Evolutionary conservation across 2,888 invertebrate genomes (phyloP), one percentile per base, ranked within the genome.

Genomic region (Drosophila ezoana): DNA sequence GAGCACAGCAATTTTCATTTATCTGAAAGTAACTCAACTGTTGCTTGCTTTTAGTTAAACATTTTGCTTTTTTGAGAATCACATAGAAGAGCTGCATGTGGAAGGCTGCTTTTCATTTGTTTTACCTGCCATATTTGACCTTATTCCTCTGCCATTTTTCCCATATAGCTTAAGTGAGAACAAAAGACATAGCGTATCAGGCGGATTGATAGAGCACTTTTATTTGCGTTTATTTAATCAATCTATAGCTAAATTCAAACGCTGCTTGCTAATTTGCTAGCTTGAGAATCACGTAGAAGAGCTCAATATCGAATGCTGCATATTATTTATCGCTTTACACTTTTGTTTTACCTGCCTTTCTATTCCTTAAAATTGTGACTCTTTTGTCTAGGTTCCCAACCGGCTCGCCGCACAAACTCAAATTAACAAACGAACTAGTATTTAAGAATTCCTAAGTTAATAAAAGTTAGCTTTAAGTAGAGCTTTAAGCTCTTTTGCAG

Each of bases 171-270:
- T 20, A 20, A 4, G 5, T 23, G 9, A 51, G n/a, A 23, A 51
- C 23, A n/a, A 35, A 35, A 9, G 14, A 8, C 35, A 49, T 44
- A 57, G 20, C 14, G 40, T 32, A 60, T 14, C 13, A 20, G 35
- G 16, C 52, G 32, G 38, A 13, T 53, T 44, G 40, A 40, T 44
- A 52, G 35, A 35, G 23, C 56, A 64, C 9, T 47, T 18, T 4
- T 18, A 51, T 44, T 32, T 23, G 20, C n/a, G 3, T 16, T n/a
- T 1, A 13, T 23, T 23, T 5, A 23, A 23, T 5, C 23, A 23
- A 6, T 23, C 13, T 13, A 14, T 37, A 5, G 14, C 4, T 6
- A 9, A 23, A 23, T 1, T 23, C 23, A 16, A 37, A 23, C 0
- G 23, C 20, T n/a, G 0, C 37, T 43, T 14, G 3, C 38, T 3